Base-by-base conservation (phyloP, 2,888 invertebrate species). In the Drosophila kanekoi region DNA sequence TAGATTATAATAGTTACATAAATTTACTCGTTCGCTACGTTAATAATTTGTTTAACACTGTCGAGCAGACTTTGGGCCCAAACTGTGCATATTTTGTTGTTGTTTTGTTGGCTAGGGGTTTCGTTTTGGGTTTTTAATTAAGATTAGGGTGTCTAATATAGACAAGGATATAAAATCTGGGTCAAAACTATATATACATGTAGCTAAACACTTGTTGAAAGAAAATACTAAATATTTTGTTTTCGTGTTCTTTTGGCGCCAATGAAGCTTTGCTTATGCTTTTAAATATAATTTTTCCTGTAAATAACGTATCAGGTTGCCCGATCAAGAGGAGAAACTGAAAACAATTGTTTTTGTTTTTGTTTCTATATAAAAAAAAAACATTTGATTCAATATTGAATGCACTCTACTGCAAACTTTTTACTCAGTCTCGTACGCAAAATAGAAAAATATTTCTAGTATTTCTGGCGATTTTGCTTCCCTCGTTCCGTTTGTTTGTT, bases 131-230 rank as follows among this genome's bases (percentile, higher is more conserved):
- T 68, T 75, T 75, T 63, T 56, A 61, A 59, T 80, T 79, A 79
- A 76, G 70, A 76, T 80, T 71, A 84, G 56, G 49, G 56, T 52
- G 87, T 88, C 88, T 88, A 88, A 88, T 88, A 88, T 88, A 88
- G 88, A 88, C 88, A 88, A 88, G 79, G 79, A 80, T 81, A 74
- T 71, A 72, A 77, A 73, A 40, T 66, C 65, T 62, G 76, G 74
- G 77, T 87, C 80, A 75, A 80, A 79, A 81, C 72, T 74, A 71
- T 85, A 59, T 41, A 43, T 64, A 58, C 40, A 75, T 76, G 66
- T 66, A 77, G 63, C 56, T 67, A 77, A 72, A 65, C 58, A 71
- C 61, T 59, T 62, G 54, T 79, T 72, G 69, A 69, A 74, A 61
- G 73, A 58, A 79, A 66, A 70, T 49, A 62, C 37, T 32, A 37